These are phyloP conservation scores for Larimichthys polyactis DNA, from an alignment of 2,113 vertebrate species.

Conservation along the genomic window DNA sequence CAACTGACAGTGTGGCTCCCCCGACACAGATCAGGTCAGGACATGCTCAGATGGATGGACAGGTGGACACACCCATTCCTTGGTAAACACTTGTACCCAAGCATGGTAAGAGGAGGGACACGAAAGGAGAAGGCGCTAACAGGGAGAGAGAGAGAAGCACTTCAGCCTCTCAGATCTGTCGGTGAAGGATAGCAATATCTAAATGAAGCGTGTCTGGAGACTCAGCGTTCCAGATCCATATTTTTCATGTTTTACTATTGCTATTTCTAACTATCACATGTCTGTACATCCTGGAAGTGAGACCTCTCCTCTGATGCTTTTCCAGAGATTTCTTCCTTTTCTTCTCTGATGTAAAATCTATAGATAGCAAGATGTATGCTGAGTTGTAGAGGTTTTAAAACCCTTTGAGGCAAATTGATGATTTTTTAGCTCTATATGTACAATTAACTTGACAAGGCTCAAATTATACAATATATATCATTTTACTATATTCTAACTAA, in stretches of 20 bases:
- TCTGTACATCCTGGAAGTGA: neutral
- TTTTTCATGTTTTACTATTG: neutral
- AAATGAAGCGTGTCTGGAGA: neutral
- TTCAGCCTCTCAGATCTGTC: slow-evolving; percentile 17
- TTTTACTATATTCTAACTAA: neutral
- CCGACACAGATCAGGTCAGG: slow-evolving; percentile 53
- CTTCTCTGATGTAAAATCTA: too few relatives aligned
- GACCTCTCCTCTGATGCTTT: neutral
- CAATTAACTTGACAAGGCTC: neutral
- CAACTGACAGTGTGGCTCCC: slow-evolving; percentile 37
- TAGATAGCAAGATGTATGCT: neutral
- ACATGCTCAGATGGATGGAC: slow-evolving; percentile 84
- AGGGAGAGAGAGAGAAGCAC: neutral
- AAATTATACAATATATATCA: too few relatives aligned
- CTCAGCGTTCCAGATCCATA: neutral
- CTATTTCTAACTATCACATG: neutral
- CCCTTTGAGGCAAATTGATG: neutral
- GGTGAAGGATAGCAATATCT: slow-evolving; percentile 1
- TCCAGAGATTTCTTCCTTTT: neutral
- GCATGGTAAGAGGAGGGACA: slow-evolving; percentile 52
- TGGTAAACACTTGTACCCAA: slow-evolving; percentile 66
- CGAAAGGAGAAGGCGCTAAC: neutral
- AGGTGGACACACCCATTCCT: slow-evolving; percentile 66
- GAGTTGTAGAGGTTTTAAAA: neutral
- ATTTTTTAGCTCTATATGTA: neutral